Evolutionary conservation across 1,140 invertebrate species (phyloP), one percentile per base, ranked within the genome.

Genomic region (Venturia canescens): DNA sequence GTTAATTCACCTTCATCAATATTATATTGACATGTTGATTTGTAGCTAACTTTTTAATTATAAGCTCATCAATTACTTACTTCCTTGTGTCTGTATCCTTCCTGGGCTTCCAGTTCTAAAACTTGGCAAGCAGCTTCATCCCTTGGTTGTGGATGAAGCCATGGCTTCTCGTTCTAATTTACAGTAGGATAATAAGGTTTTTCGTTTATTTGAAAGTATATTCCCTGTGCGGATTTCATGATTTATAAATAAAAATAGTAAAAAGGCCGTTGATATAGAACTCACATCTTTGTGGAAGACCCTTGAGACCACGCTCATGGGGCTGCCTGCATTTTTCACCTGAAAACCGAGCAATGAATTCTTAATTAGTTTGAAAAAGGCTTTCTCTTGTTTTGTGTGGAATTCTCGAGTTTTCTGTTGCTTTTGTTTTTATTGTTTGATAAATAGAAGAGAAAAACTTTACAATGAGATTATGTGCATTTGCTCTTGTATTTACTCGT

Each of bases 241-340:
- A 34, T 69, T 70, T 48, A 50, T 53, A 78, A 31, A 79, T 44
- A 74, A 38, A n/a, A 38, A 15, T 16, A 29, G 66, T 50, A 27
- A 31, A 26, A 27, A 27, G 23, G 26, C 15, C 15, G 34, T n/a
- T 3, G n/a, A 29, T 66, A 57, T 13, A 26, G 60, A 85, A 87
- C 90, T 91, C 69, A 91, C 90, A 79, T 90, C 86, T 89, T 88
- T 90, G 31, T 86, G 84, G 78, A 91, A 90, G n/a, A 91, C 89
- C 79, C 88, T 88, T 5, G 88, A 88, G 34, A 90, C 90, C 0
- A 91, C 90, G 79, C 88, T 92, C 90, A 92, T 92, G 27, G 87
- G 89, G 78, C 88, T 90, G 38, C 88, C 92, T 57, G 91, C 90
- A 88, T 92, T 92, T 83, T 90, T 89, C 7, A 78, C 74, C 91